Percentiles rank a stretch among this genome's conserved stretches.
Evolutionary conservation across 37 sponge, comb jelly and placozoan species (phyloP).

Genomic region (Ianthella basta): DNA sequence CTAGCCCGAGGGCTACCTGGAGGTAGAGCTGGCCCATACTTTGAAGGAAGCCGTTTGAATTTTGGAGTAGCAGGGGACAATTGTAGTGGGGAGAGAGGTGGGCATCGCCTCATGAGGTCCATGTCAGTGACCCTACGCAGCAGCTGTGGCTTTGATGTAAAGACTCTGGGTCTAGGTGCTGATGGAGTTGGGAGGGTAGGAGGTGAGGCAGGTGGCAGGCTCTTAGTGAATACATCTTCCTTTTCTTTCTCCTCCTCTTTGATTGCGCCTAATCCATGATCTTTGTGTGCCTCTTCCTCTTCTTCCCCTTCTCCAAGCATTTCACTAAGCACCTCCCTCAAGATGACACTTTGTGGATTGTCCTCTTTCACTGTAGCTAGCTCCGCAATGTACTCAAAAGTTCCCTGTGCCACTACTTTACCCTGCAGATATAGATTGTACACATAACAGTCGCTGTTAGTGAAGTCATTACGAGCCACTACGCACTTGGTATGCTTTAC

Average conservation of each 20-base stretch:
- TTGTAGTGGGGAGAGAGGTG: too few species aligned
- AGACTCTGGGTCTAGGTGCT: too few species aligned
- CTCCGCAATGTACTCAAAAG: background rate
- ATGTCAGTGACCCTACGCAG: conserved; percentile 5
- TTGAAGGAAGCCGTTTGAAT: too few species aligned
- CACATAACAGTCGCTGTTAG: too few species aligned
- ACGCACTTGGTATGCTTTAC: too few species aligned
- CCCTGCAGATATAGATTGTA: too few species aligned
- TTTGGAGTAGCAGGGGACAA: too few species aligned
- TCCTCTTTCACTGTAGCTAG: background rate
- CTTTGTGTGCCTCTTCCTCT: background rate
- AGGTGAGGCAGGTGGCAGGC: background rate
- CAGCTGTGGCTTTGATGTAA: background rate
- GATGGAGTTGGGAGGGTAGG: too few species aligned
- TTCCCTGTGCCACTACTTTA: conserved; percentile 5
- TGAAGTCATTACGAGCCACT: too few species aligned
- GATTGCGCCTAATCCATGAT: background rate
- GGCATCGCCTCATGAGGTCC: background rate
- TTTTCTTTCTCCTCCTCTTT: background rate
- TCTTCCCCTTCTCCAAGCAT: background rate
- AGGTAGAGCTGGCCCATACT: too few species aligned
- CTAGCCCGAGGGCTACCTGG: too few species aligned
- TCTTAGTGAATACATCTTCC: background rate
- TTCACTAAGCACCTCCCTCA: background rate
- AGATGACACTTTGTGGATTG: background rate